Conservation (phyloP, 2,888 invertebrate genomes). For the Stenodera caucasica region DNA sequence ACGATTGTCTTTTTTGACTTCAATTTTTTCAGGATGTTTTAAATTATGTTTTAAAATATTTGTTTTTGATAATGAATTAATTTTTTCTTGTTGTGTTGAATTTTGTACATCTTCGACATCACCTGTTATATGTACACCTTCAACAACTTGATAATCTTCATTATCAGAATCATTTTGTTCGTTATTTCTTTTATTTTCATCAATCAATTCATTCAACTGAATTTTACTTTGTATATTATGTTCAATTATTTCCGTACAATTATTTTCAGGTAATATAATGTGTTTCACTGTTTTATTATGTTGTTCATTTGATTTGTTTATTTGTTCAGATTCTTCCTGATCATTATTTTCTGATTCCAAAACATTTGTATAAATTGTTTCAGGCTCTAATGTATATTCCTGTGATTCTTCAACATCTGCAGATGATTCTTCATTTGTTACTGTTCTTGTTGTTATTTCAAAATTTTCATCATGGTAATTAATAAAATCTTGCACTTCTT, state of each 20-base stretch:
- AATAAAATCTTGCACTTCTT: slow-evolving; percentile 1
- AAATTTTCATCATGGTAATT: background rate
- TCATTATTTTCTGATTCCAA: background rate
- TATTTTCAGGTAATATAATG: background rate
- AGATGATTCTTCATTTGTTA: too few relatives aligned
- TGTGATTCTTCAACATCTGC: background rate
- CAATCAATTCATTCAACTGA: too few relatives aligned
- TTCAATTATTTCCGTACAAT: too few relatives aligned
- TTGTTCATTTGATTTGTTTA: background rate
- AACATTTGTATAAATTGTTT: background rate
- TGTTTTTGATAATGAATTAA: slow-evolving; percentile 19
- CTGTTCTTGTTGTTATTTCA: background rate
- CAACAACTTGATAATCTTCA: slow-evolving; percentile 46
- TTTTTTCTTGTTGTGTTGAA: slow-evolving; percentile 8
- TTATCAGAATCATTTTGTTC: slow-evolving; percentile 34
- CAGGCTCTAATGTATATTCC: background rate
- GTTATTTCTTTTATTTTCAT: background rate
- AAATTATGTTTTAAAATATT: slow-evolving; percentile 39
- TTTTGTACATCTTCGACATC: slow-evolving; percentile 27
- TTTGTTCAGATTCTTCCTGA: background rate
- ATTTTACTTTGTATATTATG: slow-evolving; percentile 2
- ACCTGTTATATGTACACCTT: slow-evolving; percentile 45
- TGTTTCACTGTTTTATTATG: background rate
- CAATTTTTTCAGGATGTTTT: background rate
- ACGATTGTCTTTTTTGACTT: slow-evolving; percentile 29